Evolutionary conservation across 2,113 vertebrate genomes (phyloP).

Genomic region (Hucho hucho): DNA sequence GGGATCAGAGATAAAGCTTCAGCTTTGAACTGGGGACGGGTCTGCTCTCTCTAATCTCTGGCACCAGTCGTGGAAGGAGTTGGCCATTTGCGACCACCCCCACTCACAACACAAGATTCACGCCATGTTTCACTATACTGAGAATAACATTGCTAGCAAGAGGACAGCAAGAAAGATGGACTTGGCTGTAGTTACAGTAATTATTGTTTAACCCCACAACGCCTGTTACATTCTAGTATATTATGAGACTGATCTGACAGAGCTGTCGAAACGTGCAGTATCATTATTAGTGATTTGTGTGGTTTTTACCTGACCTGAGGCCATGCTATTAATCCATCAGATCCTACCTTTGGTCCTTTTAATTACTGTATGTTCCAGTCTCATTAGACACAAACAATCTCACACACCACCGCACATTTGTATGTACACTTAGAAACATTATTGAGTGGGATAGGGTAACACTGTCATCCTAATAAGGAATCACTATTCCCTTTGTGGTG

Average conservation of each 20-base stretch:
- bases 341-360: slow-evolving; percentile 22
- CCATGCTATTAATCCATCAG: not conserved
- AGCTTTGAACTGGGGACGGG: slow-evolving; percentile 17
- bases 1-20: slow-evolving; percentile 39
- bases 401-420: slow-evolving; percentile 17
- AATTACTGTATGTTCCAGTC: slow-evolving; percentile 28
- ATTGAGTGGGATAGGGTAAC: slow-evolving; percentile 48
- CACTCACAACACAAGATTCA: not conserved
- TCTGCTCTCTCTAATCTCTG: not conserved
- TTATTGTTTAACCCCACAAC: not conserved
- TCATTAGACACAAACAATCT: slow-evolving; percentile 34
- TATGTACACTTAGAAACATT: slow-evolving; percentile 21
- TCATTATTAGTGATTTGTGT: not conserved
- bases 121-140: not conserved
- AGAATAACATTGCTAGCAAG: not conserved
- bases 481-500: too few species aligned
- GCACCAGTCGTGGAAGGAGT: not conserved
- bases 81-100: not conserved
- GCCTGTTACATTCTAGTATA: not conserved
- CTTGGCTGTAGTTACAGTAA: not conserved
- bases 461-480: slow-evolving; percentile 56
- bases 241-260: not conserved
- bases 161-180: not conserved
- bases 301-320: not conserved
- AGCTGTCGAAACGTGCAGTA: not conserved